Percentiles rank a stretch among this genome's conserved stretches.
Evolutionary conservation across 2,113 vertebrate genomes (phyloP).

Genomic region (Clarias macrocephalus): DNA sequence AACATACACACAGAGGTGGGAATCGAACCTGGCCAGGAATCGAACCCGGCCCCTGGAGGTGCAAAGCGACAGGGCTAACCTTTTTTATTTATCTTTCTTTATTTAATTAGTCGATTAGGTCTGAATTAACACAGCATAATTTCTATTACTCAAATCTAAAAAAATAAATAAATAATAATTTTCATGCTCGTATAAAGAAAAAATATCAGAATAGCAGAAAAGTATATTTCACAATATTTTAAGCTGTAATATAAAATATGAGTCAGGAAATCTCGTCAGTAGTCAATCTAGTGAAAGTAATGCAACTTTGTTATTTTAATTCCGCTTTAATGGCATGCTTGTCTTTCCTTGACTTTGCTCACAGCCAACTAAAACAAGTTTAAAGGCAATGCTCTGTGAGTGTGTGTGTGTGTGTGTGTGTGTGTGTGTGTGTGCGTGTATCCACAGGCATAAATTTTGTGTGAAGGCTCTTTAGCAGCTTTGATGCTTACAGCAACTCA

Average conservation of each 20-base stretch:
- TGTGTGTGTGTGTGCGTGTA: not conserved
- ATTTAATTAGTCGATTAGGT: not conserved
- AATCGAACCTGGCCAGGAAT: too few species aligned
- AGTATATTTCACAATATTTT: not conserved
- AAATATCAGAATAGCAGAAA: too few species aligned
- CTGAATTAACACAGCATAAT: not conserved
- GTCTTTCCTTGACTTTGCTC: not conserved
- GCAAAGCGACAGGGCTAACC: too few species aligned
- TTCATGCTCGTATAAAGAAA: not conserved
- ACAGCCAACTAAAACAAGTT: not conserved
- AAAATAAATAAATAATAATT: not conserved
- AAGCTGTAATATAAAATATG: not conserved
- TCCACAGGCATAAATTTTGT: constrained; percentile 57
- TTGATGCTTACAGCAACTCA: constrained; percentile 59
- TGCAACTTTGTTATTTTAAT: not conserved
- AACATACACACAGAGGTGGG: too few species aligned
- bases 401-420: not conserved
- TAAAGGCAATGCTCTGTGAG: not conserved
- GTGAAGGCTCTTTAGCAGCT: constrained; percentile 55
- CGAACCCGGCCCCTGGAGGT: too few species aligned
- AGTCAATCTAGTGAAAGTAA: not conserved
- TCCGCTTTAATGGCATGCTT: not conserved
- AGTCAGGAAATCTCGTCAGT: not conserved
- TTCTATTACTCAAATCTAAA: not conserved
- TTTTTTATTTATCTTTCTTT: too few species aligned